Conservation (phyloP, 2,797 vertebrate species). For the Bufotes viridis region DNA sequence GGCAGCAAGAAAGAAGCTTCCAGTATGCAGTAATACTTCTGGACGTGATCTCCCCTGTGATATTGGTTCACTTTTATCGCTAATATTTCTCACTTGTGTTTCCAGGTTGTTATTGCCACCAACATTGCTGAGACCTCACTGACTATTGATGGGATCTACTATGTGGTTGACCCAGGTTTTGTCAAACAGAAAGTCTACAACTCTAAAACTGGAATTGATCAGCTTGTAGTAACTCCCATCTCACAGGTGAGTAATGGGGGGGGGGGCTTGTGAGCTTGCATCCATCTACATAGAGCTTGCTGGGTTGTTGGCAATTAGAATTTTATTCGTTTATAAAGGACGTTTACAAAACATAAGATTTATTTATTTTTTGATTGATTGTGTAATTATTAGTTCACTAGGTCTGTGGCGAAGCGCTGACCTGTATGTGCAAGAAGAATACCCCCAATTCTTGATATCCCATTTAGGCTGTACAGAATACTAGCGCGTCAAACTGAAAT, state of each 20-base stretch:
- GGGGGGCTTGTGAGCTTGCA: too few species aligned
- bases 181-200: constrained; percentile 99
- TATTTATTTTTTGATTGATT: too few species aligned
- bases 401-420: neutral
- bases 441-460: neutral
- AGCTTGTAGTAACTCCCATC: constrained; percentile 97
- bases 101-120: constrained; percentile 88
- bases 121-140: constrained; percentile 98
- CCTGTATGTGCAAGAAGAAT: neutral
- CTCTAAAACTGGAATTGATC: constrained; percentile 98
- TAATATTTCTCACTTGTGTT: neutral
- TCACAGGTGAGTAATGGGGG: constrained; percentile 82
- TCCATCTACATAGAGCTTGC: neutral
- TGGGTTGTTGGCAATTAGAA: neutral
- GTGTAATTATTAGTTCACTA: neutral
- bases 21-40: neutral
- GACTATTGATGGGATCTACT: constrained; percentile 98
- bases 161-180: constrained; percentile 96
- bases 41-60: neutral
- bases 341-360: too few species aligned
- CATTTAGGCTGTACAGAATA: neutral
- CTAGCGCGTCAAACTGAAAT: too few species aligned
- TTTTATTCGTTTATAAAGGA: too few species aligned
- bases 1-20: too few species aligned
- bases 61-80: neutral